Evolutionary conservation across 1,140 invertebrate species (phyloP).

Genomic region (Philopotamus ludificatus): DNA sequence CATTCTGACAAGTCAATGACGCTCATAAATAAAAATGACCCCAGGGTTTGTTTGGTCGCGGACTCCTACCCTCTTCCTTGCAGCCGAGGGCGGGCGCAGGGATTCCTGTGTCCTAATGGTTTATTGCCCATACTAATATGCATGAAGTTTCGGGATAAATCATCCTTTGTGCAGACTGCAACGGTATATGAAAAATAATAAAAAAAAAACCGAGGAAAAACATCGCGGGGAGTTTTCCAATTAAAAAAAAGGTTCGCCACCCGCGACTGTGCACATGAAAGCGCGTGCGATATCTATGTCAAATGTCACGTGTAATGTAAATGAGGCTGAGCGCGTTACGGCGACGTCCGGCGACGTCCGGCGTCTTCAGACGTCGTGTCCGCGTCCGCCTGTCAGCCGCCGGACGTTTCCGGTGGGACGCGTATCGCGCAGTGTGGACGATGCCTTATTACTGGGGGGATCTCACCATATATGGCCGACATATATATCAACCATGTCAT

Average conservation of each 20-base stretch:
- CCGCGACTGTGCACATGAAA: too few species aligned
- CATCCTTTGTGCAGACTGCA: constrained; percentile 7
- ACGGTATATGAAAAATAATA: neutral
- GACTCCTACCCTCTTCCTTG: neutral
- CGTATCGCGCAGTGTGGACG: constrained; percentile 1
- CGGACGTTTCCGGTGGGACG: constrained; percentile 3
- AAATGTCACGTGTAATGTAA: constrained; percentile 2
- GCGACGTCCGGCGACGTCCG: neutral
- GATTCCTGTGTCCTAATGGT: neutral
- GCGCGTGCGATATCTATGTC: neutral
- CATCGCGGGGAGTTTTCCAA: too few species aligned
- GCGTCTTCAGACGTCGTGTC: neutral
- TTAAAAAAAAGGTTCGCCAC: too few species aligned
- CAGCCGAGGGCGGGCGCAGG: neutral
- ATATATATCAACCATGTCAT: too few species aligned
- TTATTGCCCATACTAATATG: constrained; percentile 20
- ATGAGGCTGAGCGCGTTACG: neutral
- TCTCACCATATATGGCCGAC: too few species aligned
- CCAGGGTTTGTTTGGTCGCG: constrained; percentile 29
- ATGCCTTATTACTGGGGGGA: too few species aligned
- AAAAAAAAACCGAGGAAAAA: neutral
- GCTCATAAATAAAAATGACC: constrained; percentile 42
- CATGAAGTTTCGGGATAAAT: constrained; percentile 21
- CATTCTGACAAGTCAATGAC: constrained; percentile 40
- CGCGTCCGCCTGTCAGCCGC: neutral